Base-by-base conservation (phyloP, 2,113 vertebrate species). In the Brachypteracias leptosomus region DNA sequence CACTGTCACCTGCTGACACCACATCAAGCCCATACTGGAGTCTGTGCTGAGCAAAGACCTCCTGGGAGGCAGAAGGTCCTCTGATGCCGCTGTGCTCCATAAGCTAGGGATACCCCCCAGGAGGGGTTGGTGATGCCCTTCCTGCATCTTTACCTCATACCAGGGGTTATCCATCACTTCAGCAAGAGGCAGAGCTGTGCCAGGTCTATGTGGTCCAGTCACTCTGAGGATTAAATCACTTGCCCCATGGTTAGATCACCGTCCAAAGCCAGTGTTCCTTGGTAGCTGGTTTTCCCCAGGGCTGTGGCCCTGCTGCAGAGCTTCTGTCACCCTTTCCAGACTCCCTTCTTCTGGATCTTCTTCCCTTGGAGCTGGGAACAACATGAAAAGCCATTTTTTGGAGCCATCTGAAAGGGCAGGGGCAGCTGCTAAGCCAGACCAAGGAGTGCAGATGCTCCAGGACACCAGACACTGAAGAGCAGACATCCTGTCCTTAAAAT, bases 401-500 rank as follows among this genome's bases (percentile, higher is more conserved):
- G 14, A 88, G n/a, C 7, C 3, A 7, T 42, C 22, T 58, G 78
- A 89, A 90, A 5, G 62, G 80, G n/a, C 81, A 85, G 85, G 51
- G 58, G 54, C 89, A 92, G 88, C 68, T 95, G 88, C 44, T 49
- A 3, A 44, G 78, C 7, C 42, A 57, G 28, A 52, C 58, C 7
- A 3, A 77, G 79, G 47, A 61, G 36, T 24, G 22, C 74, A 65
- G 78, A 91, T 70, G 54, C 83, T 75, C 44, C 73, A 61, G 57
- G 80, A 61, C 75, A 76, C 55, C 73, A 93, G 78, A 82, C 66
- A 15, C 35, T 40, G 3, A 54, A 76, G 58, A 75, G n/a, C 83
- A 94, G 63, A 31, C 57, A 22, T 55, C 58, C 89, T 88, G 67
- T 62, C 89, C 74, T 89, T 89, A 92, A 96, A 96, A 96, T 96